Evolutionary conservation across 2,888 invertebrate genomes (phyloP), one percentile per base, ranked within the genome.

Genomic region (Neelides folsomi): DNA sequence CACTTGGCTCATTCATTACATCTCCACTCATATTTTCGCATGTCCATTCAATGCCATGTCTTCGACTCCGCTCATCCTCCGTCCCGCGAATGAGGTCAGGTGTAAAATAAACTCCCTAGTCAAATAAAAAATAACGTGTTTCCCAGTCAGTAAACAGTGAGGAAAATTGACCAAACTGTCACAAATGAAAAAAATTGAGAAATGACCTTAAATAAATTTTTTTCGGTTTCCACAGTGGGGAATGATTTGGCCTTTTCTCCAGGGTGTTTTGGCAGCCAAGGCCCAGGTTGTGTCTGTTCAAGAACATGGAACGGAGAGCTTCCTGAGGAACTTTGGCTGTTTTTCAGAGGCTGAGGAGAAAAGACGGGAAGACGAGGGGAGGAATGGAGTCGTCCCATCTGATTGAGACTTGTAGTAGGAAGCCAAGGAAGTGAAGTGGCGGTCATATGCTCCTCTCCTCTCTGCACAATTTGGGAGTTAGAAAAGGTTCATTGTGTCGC

Each of bases 21-120:
- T n/a, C 35, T 9, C 18, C 46, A 47, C 8, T 9, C 13, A 16
- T 4, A 20, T 19, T 38, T 3, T 12, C 47, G 9, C 10, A 13
- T 9, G 18, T 19, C 18, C 18, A 16, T 52, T 56, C 40, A 27
- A 19, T 40, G 27, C n/a, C 27, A 15, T 15, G 34, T 39, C 40
- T 18, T 27, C 49, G 19, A 38, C 34, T 47, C n/a, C 35, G n/a
- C 10, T 45, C 53, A 36, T 55, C 54, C 2, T 58, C 55, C 1
- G 59, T 57, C 27, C 58, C 59, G 18, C 59, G 57, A 40, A 63
- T 63, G 37, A 63, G 53, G 49, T 63, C 63, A 7, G 59, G 63
- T 9, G 63, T 54, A 12, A 56, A 54, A 38, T 57, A 52, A 7
- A 50, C 47, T 49, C 43, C 52, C 59, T 59, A 20, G 9, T 15